These are phyloP conservation scores for Lepilemur ruficaudatus DNA, from an alignment of 2,797 vertebrate species.

Conservation along the genomic window DNA sequence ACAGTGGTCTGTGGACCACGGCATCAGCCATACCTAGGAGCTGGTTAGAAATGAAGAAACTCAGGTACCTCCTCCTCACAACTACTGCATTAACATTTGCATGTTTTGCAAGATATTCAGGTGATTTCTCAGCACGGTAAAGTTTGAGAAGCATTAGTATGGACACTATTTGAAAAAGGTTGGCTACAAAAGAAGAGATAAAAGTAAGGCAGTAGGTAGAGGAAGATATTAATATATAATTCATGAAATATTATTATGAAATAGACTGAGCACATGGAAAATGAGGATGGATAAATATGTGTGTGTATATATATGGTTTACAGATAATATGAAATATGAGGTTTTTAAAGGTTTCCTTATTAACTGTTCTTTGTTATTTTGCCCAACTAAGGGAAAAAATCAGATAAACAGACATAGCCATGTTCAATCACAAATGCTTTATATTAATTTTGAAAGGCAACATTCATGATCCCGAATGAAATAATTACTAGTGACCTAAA, in stretches of 20 bases:
- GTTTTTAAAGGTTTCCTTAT: background rate
- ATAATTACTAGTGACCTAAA: background rate
- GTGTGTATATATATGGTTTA: background rate
- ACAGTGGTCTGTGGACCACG: background rate
- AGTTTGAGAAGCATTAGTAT: background rate
- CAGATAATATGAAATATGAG: background rate
- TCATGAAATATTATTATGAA: background rate
- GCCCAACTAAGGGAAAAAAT: background rate
- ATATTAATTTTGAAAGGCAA: background rate
- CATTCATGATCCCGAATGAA: background rate
- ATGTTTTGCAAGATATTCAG: background rate
- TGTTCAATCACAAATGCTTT: background rate
- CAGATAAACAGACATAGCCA: background rate
- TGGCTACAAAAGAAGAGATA: background rate
- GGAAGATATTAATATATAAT: background rate
- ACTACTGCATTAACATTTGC: background rate
- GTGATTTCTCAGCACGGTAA: background rate
- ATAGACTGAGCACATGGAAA: background rate
- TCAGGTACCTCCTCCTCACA: background rate
- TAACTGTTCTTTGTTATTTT: background rate
- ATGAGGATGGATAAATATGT: background rate
- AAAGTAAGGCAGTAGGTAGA: background rate
- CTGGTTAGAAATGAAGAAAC: background rate
- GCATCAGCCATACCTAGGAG: background rate
- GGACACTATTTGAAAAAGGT: background rate